Base-by-base conservation (phyloP, 2,797 vertebrate species). In the Pseudochromis fuscus region DNA sequence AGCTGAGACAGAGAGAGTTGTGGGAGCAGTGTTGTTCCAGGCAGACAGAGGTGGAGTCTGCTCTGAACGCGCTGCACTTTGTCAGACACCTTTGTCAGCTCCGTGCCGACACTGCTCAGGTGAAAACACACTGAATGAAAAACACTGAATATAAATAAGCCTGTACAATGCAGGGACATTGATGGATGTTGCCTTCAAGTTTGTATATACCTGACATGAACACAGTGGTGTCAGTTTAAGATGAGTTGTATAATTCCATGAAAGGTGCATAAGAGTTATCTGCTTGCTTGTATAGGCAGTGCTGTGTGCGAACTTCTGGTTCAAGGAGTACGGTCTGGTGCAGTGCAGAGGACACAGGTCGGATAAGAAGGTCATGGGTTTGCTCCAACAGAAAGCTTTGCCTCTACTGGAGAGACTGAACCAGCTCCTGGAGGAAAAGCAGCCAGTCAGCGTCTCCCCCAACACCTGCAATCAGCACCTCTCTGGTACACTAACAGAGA, bases 351-450 rank as follows among this genome's bases (percentile, higher is more conserved):
- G n/a, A 11, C 51, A 61, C 2, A 83, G 56, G 5, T 55, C 31
- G 7, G 75, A 85, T 25, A 52, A 55, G 0, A 77, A 88, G 28
- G 53, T 82, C 0, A 33, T 33, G 40, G 75, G 74, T 15, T 18
- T 87, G 59, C 78, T 93, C 72, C 94, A 93, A 37, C 91, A 90
- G 18, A 91, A 90, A 30, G 81, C 96, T 73, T 82, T 96, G 75
- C 95, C 95, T 0, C 91, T 95, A 53, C 90, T 98, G 68, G 94
- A 91, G 63, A 86, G 82, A 45, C 81, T 93, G 15, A 88, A 94
- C 46, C 91, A 90, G 27, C 46, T 88, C 3, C 82, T 97, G 66
- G 80, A 92, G 53, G 88, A 91, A 30, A 92, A 92, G 88, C 88
- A 68, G 4, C 64, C 71, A 28, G 21, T 27, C 48, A 74, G 82